Percentiles rank a stretch among this genome's conserved stretches.
Evolutionary conservation across 2,888 invertebrate species (phyloP).

Genomic region (Heliconius erato): DNA sequence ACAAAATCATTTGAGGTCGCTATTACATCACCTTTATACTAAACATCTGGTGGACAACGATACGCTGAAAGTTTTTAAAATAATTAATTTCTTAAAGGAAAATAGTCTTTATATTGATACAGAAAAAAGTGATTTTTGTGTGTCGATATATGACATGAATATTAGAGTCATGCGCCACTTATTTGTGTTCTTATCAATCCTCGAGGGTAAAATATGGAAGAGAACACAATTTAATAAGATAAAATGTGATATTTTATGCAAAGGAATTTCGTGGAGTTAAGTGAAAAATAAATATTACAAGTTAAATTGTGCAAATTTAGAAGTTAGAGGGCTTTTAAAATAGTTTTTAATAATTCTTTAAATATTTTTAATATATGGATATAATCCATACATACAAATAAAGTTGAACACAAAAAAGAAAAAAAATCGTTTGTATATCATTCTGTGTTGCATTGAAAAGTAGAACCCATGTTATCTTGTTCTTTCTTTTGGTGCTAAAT

Average conservation of each 20-base stretch:
- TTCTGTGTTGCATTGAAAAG: too few relatives aligned
- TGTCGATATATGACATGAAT: conserved; percentile 9
- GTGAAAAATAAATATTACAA: conserved; percentile 8
- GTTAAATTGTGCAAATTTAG: background rate
- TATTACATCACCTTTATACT: conserved; percentile 28
- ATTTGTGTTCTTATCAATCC: conserved; percentile 32
- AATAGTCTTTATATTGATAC: background rate
- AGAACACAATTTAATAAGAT: conserved; percentile 23
- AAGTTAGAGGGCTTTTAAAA: background rate
- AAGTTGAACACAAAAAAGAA: too few relatives aligned
- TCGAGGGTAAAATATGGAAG: conserved; percentile 32
- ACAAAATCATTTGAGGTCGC: conserved; percentile 31
- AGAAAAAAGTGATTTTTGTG: background rate
- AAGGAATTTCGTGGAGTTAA: conserved; percentile 9
- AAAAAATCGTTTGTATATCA: too few relatives aligned
- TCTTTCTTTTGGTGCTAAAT: too few relatives aligned
- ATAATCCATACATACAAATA: too few relatives aligned
- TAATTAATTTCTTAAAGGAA: background rate
- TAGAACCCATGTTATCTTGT: too few relatives aligned
- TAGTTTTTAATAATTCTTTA: background rate
- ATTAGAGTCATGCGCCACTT: conserved; percentile 20
- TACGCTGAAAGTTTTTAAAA: conserved; percentile 14
- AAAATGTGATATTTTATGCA: conserved; percentile 24
- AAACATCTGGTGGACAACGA: conserved; percentile 30
- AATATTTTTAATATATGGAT: background rate